These are phyloP conservation scores for Neotoxoptera formosana DNA, from an alignment of 1,140 invertebrate species.

Conservation along the genomic window DNA sequence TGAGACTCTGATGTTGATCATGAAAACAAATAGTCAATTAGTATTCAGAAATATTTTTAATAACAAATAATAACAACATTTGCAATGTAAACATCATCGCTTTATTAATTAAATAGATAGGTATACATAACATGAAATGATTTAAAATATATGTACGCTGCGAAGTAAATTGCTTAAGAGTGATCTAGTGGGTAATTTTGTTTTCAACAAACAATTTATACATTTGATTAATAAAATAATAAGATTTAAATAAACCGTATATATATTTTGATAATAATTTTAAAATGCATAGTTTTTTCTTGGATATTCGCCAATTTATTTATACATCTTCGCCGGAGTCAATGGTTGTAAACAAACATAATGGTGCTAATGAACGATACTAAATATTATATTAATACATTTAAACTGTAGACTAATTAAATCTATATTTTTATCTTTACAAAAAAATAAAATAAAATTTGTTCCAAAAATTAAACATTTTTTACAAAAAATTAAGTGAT, in stretches of 20 bases:
- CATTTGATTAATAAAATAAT: constrained; percentile 11
- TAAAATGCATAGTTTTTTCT: background rate
- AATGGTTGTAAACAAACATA: constrained; percentile 36
- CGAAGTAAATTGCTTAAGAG: background rate
- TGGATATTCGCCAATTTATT: constrained; percentile 20
- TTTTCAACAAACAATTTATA: constrained; percentile 17
- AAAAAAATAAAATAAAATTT: background rate
- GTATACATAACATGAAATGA: background rate
- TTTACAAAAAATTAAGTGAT: background rate
- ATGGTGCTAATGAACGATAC: constrained; percentile 19
- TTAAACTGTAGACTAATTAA: constrained; percentile 20
- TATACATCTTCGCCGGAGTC: background rate
- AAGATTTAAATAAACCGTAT: background rate
- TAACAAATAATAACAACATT: background rate
- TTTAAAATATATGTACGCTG: background rate
- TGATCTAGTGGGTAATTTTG: background rate
- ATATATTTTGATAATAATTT: constrained; percentile 23
- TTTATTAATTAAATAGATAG: background rate
- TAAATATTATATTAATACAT: constrained; percentile 33
- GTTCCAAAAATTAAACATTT: background rate
- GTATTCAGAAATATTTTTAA: background rate
- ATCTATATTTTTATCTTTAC: constrained; percentile 5
- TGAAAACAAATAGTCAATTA: background rate
- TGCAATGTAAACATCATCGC: background rate
- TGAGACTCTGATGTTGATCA: background rate